phyloP scores from a whole-genome alignment of 2,113 vertebrate species.

The Sterrhoptilus dennistouni region DNA sequence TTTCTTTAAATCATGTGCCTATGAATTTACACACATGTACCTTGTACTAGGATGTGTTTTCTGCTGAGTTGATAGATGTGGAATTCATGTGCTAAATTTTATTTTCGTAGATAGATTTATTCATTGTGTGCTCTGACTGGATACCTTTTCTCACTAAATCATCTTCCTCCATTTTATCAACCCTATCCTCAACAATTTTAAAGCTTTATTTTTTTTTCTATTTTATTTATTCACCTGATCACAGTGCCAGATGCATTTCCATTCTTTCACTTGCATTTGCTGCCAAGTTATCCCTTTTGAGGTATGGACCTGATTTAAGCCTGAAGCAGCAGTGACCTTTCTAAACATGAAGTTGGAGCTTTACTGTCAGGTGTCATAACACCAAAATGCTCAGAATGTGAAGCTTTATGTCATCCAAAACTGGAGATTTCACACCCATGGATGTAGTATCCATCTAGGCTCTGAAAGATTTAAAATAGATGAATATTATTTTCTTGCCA shows the following conservation, averaged over 20 bases:
- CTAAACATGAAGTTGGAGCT: neutral
- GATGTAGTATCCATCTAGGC: neutral
- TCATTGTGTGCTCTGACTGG: neutral
- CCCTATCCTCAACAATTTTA: neutral
- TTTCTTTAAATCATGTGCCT: neutral
- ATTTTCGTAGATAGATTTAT: constrained; percentile 4
- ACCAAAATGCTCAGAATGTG: neutral
- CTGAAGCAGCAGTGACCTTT: neutral
- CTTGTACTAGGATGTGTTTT: neutral
- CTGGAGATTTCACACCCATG: neutral
- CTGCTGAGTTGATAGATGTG: neutral
- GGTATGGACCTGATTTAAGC: neutral
- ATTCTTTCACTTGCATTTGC: neutral
- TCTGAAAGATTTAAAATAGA: neutral
- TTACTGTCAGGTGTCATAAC: neutral
- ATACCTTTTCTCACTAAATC: neutral
- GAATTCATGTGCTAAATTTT: neutral
- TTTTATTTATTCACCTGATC: neutral
- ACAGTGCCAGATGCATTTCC: neutral
- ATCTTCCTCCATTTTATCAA: neutral
- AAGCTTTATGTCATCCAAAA: neutral
- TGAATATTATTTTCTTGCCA: neutral
- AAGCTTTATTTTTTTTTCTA: neutral
- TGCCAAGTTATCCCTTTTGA: neutral
- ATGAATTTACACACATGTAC: neutral